Evolutionary conservation across 2,113 vertebrate species (phyloP).

Genomic region (Malurus cyaneus): DNA sequence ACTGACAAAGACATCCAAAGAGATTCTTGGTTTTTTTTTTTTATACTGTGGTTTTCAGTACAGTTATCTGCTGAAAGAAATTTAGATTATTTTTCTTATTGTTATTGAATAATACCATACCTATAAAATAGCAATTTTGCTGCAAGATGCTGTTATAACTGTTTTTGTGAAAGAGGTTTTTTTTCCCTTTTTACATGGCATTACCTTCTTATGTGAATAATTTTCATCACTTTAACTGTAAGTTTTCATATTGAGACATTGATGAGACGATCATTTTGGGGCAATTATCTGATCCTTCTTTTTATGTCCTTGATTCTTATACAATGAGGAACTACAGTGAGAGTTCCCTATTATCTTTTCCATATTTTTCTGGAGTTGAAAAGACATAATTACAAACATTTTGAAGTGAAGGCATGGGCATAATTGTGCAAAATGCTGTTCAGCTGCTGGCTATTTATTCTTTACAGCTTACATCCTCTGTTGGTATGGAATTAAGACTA

Average conservation of each 20-base stretch:
- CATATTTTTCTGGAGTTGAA: background rate
- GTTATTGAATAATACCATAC: background rate
- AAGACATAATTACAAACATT: background rate
- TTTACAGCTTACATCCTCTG: background rate
- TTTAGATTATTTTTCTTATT: background rate
- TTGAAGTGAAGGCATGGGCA: background rate
- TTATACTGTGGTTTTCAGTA: background rate
- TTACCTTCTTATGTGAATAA: background rate
- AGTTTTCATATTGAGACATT: background rate
- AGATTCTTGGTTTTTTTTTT: background rate
- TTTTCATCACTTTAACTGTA: background rate
- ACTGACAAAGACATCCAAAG: background rate
- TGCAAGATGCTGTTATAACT: background rate
- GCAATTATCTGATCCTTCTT: background rate
- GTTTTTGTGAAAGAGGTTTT: background rate
- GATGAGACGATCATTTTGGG: background rate
- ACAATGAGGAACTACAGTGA: background rate
- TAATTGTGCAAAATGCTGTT: background rate
- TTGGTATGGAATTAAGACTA: background rate
- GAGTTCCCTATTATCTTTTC: background rate
- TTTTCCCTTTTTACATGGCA: background rate
- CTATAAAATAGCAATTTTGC: background rate
- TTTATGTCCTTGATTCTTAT: background rate
- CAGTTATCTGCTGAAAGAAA: background rate
- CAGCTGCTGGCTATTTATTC: background rate